phyloP scores from a whole-genome alignment of 2,113 vertebrate genomes.

The Onychorhynchus coronatus region DNA sequence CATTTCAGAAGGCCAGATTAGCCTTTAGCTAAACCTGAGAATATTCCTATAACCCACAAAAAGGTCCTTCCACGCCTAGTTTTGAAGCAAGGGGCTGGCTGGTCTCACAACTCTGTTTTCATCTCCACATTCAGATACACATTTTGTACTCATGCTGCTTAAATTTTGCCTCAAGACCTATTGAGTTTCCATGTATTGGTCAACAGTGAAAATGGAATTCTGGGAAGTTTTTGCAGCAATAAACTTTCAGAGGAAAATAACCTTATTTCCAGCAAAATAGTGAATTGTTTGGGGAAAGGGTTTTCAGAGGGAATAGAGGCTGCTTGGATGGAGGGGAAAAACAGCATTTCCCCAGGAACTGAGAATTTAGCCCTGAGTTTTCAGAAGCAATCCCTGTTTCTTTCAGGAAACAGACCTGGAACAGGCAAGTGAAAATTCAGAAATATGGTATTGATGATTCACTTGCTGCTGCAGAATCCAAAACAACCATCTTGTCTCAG shows the following conservation, averaged over 20 bases:
- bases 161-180: background rate
- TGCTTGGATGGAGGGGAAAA: background rate
- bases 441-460: background rate
- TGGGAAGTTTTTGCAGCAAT: background rate
- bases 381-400: background rate
- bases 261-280: background rate
- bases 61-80: accelerated
- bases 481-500: background rate
- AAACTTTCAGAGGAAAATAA: background rate
- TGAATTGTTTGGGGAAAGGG: background rate
- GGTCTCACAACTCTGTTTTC: background rate
- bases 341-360: background rate
- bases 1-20: background rate
- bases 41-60: background rate
- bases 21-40: background rate
- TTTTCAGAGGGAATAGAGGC: background rate
- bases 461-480: background rate
- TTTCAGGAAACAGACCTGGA: background rate
- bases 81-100: background rate
- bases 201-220: background rate
- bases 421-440: background rate
- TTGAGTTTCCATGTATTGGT: background rate
- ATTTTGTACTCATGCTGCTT: background rate
- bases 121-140: background rate
- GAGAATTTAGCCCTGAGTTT: background rate